Base-by-base conservation (phyloP, 2,888 invertebrate genomes). In the Microctonus hyperodae region DNA sequence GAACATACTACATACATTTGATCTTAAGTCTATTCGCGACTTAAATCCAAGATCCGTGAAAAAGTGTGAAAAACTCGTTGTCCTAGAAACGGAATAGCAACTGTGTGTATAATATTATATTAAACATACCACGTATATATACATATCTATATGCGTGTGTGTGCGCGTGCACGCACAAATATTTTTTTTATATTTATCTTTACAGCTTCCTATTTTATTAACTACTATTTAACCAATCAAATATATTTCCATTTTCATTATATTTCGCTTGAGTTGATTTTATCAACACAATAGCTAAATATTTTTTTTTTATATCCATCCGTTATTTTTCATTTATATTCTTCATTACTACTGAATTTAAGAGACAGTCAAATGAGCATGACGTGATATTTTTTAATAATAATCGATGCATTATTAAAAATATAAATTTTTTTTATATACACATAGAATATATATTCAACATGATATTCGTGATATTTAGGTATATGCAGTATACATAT, bases 1-100 rank as follows among this genome's bases (percentile, higher is more conserved):
- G 78, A 74, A 48, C 31, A 57, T 31, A 48, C 59, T 53, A 64
- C 65, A 55, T n/a, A 44, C 16, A 16, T n/a, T 44, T 16, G 44
- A 44, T 44, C 16, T 44, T 44, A 35, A 37, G 60, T 55, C 35
- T 31, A 50, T 11, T 50, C 13, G 63, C n/a, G 53, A 60, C 23
- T 50, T 59, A 64, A 56, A 59, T 59, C 56, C 63, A 70, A 63
- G 70, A 73, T 75, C 74, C 16, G 77, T 78, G 78, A 79, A 80
- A 80, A 80, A 79, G 76, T 74, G 72, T 80, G 79, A 80, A 80
- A 80, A 80, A 80, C 76, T 80, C 68, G 79, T 76, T 78, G 79
- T 79, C 79, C 79, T 80, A 80, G 79, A 80, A 71, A 79, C 76
- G 69, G 70, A 76, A 76, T 75, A 73, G 74, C 76, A 74, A 35